Base-by-base conservation (phyloP, 2,113 vertebrate genomes). In the Elaphurus davidianus region DNA sequence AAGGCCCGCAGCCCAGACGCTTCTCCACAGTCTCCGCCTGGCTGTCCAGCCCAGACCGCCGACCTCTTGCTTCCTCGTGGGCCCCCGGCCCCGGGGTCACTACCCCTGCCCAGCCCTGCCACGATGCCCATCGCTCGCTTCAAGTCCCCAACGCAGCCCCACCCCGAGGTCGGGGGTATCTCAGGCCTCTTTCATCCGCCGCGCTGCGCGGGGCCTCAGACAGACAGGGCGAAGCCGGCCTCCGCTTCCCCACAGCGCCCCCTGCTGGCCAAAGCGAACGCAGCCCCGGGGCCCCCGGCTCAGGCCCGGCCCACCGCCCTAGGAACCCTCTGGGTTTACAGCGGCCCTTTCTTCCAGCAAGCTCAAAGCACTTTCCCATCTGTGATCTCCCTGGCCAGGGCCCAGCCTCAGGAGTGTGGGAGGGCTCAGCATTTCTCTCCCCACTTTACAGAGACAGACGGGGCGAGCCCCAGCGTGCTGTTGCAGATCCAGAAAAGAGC, bases 341-440 rank as follows among this genome's bases (percentile, higher is more conserved):
- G 93, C 60, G 57, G 13, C 28, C 55, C 91, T 97, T 98, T 97
- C 95, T 98, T 94, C 95, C 94, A 55, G 7, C 0, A 1, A 95
- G 71, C 96, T 97, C 97, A 96, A 97, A 98, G 98, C 28, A 47
- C 82, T 91, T 98, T 98, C 98, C 95, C 97, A 94, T 25, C 97
- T 98, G 93, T 98, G 98, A 98, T 98, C 98, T 98, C 89, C 52
- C 88, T 91, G 95, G 97, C 93, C 78, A 64, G 88, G 91, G 95
- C 91, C 94, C 97, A 93, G 50, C 36, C 36, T 40, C 78, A 19
- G 78, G 52, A 94, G 96, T 86, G 96, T 98, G 91, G 96, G 98
- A 96, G 96, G 91, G 50, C 82, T 78, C 30, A 30, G 25, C 52
- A 55, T 85, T 91, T 88, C 83, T 97, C 93, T 97, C 78, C 96